Base-by-base conservation (phyloP, 2,888 invertebrate genomes). In the Scelioninae gen. 1 region DNA sequence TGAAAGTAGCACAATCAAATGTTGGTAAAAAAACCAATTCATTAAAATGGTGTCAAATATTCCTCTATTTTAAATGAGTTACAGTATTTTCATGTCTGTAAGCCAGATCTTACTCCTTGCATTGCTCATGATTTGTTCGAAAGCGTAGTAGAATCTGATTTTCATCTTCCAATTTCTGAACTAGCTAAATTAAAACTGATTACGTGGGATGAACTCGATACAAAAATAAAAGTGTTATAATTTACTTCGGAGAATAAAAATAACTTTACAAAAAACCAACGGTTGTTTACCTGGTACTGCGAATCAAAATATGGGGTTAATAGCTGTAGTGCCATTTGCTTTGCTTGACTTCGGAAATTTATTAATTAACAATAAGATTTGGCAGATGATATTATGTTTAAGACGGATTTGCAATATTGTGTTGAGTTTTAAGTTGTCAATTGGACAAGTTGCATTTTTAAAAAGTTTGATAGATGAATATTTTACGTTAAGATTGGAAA, bases 41-140 rank as follows among this genome's bases (percentile, higher is more conserved):
- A 62, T 63, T 16, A 60, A 15, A 51, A 76, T 74, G 89, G 88
- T 11, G 77, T 89, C 4, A 88, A 87, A 84, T 77, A 23, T 55
- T 71, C 87, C 47, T 89, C 88, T 13, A 34, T 53, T 72, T 82
- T 89, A 45, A 79, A 85, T 16, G 11, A 47, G 8, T 47, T 47
- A 47, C 1, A 47, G 0, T 16, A 47, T 11, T 47, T 47, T 47
- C 47, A 47, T 16, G 47, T 47, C 1, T 16, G 47, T 8, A 7
- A 47, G 0, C 15, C 11, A 5, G 16, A 8, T 16, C 47, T 47
- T 47, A 15, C 47, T 47, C 47, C 47, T 0, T 47, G 16, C 16
- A 47, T 47, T 8, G 47, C 47, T 6, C 47, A 47, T 11, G 47
- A 47, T 47, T 47, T 47, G 7, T 47, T 47, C 16, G 47, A 47